Evolutionary conservation across 2,888 invertebrate genomes (phyloP).

Genomic region (Auanema sp.): DNA sequence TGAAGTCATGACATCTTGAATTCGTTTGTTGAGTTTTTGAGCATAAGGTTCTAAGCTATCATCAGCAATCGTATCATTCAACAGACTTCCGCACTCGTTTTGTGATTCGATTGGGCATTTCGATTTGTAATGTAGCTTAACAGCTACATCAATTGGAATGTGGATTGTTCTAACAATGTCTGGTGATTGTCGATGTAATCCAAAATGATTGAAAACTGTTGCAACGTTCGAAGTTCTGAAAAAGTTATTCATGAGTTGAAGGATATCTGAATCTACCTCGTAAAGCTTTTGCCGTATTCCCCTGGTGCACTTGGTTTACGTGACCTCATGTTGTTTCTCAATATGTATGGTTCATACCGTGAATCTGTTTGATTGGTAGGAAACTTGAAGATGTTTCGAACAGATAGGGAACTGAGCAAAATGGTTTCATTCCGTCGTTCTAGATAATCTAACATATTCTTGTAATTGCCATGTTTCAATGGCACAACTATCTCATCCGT

Average conservation of each 20-base stretch:
- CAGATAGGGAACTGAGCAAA: slow-evolving; percentile 65
- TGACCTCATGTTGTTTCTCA: slow-evolving; percentile 68
- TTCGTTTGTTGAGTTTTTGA: not conserved
- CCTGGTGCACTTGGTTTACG: slow-evolving; percentile 72
- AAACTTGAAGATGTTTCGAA: slow-evolving; percentile 87
- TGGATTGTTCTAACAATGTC: slow-evolving; percentile 44
- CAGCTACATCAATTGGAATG: slow-evolving; percentile 80
- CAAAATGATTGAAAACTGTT: slow-evolving; percentile 79
- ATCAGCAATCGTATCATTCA: slow-evolving; percentile 42
- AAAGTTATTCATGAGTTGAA: slow-evolving; percentile 7
- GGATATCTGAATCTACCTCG: slow-evolving; percentile 62
- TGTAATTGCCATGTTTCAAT: slow-evolving; percentile 75
- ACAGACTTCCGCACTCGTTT: slow-evolving; percentile 48
- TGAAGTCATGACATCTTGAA: not conserved
- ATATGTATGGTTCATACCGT: slow-evolving; percentile 28
- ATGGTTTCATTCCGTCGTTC: slow-evolving; percentile 63
- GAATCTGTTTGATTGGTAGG: slow-evolving; percentile 24
- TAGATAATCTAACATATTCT: slow-evolving; percentile 77
- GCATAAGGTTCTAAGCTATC: slow-evolving; percentile 41
- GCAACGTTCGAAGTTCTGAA: slow-evolving; percentile 69
- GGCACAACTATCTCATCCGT: slow-evolving; percentile 95
- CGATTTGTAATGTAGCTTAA: slow-evolving; percentile 84
- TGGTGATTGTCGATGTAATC: slow-evolving; percentile 71
- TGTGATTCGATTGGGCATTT: slow-evolving; percentile 69
- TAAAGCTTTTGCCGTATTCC: slow-evolving; percentile 76